A percentile compares a stretch with the other conserved stretches of the same genome.
These are phyloP conservation scores for Eucidaris tribuloides DNA, from an alignment of 35 echinoderm and acorn worm genomes.

Conservation along the genomic window DNA sequence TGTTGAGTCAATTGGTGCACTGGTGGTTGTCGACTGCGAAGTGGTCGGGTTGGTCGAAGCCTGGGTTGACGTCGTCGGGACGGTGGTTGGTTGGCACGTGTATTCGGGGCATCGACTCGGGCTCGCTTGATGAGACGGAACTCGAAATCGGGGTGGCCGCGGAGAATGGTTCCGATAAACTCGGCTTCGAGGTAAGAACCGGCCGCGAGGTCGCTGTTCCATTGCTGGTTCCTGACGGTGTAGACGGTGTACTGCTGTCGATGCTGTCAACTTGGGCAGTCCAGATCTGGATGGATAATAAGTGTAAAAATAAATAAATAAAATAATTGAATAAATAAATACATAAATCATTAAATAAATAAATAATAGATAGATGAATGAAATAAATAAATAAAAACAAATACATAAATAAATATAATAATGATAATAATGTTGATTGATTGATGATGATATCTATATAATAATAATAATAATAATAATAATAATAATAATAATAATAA, in stretches of 20 bases:
- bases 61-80: neutral
- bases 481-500: too few species aligned
- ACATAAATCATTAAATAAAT: too few species aligned
- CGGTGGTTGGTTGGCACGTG: neutral
- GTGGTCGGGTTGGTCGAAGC: neutral
- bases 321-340: too few species aligned
- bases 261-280: neutral
- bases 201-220: neutral
- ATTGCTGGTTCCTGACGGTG: slow-evolving; percentile 2
- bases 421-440: too few species aligned
- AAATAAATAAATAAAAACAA: too few species aligned
- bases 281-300: neutral
- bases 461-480: too few species aligned
- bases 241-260: neutral
- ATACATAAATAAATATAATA: too few species aligned
- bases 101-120: neutral
- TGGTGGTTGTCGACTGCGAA: neutral
- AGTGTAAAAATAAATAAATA: too few species aligned
- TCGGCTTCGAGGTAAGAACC: neutral
- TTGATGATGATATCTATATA: too few species aligned
- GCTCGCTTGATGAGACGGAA: neutral
- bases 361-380: too few species aligned
- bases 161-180: neutral
- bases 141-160: neutral
- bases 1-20: neutral